Conservation (phyloP, 2,888 invertebrate species). For the Polymixis lichenea region DNA sequence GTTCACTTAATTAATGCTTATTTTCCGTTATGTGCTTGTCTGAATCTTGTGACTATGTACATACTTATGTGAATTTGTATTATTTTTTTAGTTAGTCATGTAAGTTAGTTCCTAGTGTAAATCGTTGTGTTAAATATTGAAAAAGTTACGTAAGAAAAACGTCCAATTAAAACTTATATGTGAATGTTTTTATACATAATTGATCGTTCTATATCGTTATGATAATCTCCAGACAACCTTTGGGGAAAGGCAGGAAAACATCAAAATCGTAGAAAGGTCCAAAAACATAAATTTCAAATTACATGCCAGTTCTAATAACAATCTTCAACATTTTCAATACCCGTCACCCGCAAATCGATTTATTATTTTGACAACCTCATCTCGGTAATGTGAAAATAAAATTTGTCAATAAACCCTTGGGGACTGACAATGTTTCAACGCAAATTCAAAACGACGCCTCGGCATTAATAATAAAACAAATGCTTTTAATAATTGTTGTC, state of each 20-base stretch:
- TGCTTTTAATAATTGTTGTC: constrained; percentile 54
- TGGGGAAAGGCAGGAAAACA: background rate
- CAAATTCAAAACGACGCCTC: constrained; percentile 42
- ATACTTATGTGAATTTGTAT: background rate
- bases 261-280: background rate
- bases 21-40: background rate
- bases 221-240: background rate
- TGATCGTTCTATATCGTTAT: background rate
- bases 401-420: constrained; percentile 45
- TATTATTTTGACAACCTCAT: constrained; percentile 55
- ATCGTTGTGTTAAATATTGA: no score
- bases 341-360: constrained; percentile 51
- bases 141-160: no score
- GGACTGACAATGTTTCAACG: constrained; percentile 46
- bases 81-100: no score
- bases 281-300: constrained; percentile 8
- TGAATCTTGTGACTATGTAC: background rate
- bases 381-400: constrained; percentile 52
- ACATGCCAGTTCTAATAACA: constrained; percentile 21
- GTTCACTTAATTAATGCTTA: background rate
- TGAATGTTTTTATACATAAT: no score
- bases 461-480: constrained; percentile 47
- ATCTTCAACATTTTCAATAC: constrained; percentile 27
- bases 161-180: background rate
- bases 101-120: no score